These are phyloP conservation scores for Halocynthia aurantium DNA, from an alignment of 23 tunicate genomes.

Conservation along the genomic window DNA sequence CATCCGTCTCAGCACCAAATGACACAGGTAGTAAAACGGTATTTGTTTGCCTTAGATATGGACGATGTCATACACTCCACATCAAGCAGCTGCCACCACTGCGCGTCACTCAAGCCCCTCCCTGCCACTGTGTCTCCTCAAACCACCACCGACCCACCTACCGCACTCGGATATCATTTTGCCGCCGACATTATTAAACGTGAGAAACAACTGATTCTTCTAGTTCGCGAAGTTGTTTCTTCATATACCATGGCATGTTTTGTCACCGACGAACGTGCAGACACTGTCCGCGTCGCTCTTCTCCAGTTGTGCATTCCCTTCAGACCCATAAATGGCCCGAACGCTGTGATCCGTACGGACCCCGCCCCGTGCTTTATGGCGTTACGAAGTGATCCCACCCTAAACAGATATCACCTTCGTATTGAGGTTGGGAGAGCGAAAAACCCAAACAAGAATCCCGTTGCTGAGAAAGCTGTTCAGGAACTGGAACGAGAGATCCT, in stretches of 20 bases:
- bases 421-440: not conserved
- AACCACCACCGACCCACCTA: not conserved
- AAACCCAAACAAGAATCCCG: constrained; percentile 1
- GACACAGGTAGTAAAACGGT: not conserved
- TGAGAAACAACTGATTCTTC: not conserved
- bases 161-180: not conserved
- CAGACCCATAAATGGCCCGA: not conserved
- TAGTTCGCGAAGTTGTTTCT: not conserved
- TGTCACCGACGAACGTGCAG: not conserved
- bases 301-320: not conserved
- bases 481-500: not conserved
- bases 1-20: not conserved
- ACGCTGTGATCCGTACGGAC: not conserved
- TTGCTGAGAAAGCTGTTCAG: constrained; percentile 1
- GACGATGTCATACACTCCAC: not conserved
- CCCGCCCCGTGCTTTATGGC: not conserved
- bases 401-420: not conserved
- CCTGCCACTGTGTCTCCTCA: not conserved
- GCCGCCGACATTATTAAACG: not conserved
- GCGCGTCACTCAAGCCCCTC: not conserved
- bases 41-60: not conserved
- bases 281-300: not conserved
- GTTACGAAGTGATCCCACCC: not conserved
- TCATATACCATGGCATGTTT: not conserved
- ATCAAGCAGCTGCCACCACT: not conserved